Percentiles rank a stretch among this genome's conserved stretches.
These are phyloP conservation scores for Gnathochromis pfefferi DNA, from an alignment of 2,113 vertebrate genomes.

Conservation along the genomic window DNA sequence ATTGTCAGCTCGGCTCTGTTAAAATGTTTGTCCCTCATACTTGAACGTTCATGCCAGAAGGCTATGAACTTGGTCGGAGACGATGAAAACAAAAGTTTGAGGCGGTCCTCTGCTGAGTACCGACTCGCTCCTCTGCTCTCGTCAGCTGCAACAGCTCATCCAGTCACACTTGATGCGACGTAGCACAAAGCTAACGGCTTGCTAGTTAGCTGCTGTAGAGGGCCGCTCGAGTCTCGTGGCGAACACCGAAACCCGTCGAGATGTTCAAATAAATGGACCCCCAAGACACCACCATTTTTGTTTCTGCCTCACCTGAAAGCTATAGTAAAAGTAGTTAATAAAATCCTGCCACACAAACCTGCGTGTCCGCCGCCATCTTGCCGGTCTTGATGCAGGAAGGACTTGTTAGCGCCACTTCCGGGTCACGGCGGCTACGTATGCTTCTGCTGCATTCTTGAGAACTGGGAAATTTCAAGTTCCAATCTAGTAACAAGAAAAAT, in stretches of 20 bases:
- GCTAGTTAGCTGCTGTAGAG: not conserved
- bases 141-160: not conserved
- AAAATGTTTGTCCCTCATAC: not conserved
- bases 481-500: not conserved
- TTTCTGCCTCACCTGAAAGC: accelerated
- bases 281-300: accelerated
- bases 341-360: conserved; percentile 75
- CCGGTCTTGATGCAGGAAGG: conserved; percentile 79
- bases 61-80: not conserved
- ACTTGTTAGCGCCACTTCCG: conserved; percentile 61
- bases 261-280: not conserved
- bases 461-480: not conserved
- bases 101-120: not conserved
- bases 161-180: conserved; percentile 14
- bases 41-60: not conserved
- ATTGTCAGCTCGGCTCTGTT: not conserved
- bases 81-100: not conserved
- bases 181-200: conserved; percentile 30
- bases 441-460: not conserved
- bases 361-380: conserved; percentile 95
- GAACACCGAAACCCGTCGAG: not conserved
- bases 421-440: conserved; percentile 11
- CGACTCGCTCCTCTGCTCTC: not conserved
- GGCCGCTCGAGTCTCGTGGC: not conserved
- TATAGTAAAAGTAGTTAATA: not conserved